phyloP scores from a whole-genome alignment of 2,113 vertebrate genomes.

The Limanda limanda region DNA sequence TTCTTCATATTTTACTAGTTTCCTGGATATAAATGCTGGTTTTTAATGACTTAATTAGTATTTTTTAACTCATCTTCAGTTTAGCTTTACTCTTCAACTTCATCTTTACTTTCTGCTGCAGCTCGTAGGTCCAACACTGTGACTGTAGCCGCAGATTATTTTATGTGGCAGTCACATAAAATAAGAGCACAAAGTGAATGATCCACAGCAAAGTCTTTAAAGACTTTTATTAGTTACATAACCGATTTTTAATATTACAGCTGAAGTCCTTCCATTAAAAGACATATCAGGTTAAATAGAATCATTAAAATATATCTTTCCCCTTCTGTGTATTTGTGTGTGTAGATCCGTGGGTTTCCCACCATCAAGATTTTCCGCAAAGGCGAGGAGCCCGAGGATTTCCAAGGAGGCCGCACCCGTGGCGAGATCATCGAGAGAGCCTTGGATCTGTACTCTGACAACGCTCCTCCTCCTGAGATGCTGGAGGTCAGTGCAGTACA shows the following conservation, averaged over 20 bases:
- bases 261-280: no score
- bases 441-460: conserved; percentile 93
- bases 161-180: background rate
- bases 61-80: no score
- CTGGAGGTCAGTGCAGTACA: conserved; percentile 85
- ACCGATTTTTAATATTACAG: no score
- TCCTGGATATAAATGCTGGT: no score
- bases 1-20: no score
- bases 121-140: background rate
- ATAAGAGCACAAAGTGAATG: background rate
- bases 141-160: background rate
- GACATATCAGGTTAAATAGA: no score
- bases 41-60: no score
- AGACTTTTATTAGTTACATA: no score
- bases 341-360: conserved; percentile 93
- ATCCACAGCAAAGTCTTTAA: background rate
- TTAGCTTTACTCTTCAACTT: no score
- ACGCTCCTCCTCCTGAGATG: conserved; percentile 89
- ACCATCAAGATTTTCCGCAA: conserved; percentile 98
- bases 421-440: conserved; percentile 89
- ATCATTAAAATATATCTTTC: no score
- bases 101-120: no score
- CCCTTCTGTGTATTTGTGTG: background rate
- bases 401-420: conserved; percentile 90
- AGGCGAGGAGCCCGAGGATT: conserved; percentile 93